These are phyloP conservation scores for Poecilia picta DNA, from an alignment of 2,797 vertebrate genomes.

Conservation along the genomic window DNA sequence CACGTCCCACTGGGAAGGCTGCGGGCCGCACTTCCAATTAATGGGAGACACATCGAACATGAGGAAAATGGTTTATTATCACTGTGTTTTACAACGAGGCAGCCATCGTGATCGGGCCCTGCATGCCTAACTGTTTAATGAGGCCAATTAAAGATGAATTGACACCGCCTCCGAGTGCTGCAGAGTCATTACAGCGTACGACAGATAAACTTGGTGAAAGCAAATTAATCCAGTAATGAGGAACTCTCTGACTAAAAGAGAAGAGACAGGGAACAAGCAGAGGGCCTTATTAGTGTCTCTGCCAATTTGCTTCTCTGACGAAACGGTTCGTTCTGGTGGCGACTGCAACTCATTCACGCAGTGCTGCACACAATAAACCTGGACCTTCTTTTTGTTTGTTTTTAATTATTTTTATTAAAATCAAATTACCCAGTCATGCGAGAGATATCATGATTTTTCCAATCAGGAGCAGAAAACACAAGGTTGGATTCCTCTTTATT, in stretches of 20 bases:
- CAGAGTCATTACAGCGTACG: slow-evolving; percentile 32
- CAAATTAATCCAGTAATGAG: slow-evolving; percentile 31
- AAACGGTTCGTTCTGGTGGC: slow-evolving; percentile 56
- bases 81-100: slow-evolving; percentile 31
- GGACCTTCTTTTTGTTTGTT: not conserved
- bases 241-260: slow-evolving; percentile 9
- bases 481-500: slow-evolving; percentile 60
- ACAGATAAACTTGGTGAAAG: slow-evolving; percentile 21
- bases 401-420: not conserved
- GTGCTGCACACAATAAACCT: not conserved
- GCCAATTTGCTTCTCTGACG: slow-evolving; percentile 9
- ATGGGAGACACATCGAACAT: slow-evolving; percentile 21
- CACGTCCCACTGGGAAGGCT: slow-evolving; percentile 17
- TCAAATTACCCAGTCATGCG: slow-evolving; percentile 4
- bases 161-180: slow-evolving; percentile 4
- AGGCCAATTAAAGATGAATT: slow-evolving; percentile 23
- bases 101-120: slow-evolving; percentile 1
- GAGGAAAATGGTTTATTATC: slow-evolving; percentile 35
- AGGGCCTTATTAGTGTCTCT: slow-evolving; percentile 4
- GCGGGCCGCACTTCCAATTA: slow-evolving; percentile 30
- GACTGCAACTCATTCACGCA: not conserved
- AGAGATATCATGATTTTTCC: slow-evolving; percentile 13
- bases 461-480: slow-evolving; percentile 12
- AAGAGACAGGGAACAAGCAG: slow-evolving; percentile 2
- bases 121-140: slow-evolving; percentile 25